These are phyloP conservation scores for Ornithoptera priamus DNA, from an alignment of 2,888 invertebrate species.

Conservation along the genomic window DNA sequence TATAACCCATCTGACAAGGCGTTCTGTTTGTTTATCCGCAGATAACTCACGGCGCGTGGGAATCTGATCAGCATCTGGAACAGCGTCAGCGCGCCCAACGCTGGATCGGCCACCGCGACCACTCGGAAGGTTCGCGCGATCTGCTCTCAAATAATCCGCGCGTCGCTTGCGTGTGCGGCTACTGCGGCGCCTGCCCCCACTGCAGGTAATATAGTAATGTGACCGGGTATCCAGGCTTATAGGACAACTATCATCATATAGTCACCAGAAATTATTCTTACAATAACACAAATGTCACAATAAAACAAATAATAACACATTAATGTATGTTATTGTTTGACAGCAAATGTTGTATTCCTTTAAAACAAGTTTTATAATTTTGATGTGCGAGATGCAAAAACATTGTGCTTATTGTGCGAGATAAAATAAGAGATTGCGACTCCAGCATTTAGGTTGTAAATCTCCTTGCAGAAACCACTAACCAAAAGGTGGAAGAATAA, in stretches of 20 bases:
- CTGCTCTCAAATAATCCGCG: constrained; percentile 63
- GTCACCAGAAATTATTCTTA: neutral
- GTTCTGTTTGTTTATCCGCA: constrained; percentile 33
- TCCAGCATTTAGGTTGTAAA: too few species aligned
- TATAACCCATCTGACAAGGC: neutral
- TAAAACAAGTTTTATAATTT: neutral
- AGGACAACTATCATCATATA: neutral
- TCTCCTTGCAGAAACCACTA: too few species aligned
- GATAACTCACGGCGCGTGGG: constrained; percentile 65
- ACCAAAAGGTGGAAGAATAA: too few species aligned
- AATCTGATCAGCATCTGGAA: constrained; percentile 42
- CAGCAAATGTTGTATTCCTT: neutral
- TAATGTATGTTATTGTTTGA: neutral
- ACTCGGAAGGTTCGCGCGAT: constrained; percentile 53
- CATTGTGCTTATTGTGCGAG: too few species aligned
- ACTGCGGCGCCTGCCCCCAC: constrained; percentile 56
- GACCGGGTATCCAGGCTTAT: neutral
- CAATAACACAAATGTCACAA: too few species aligned
- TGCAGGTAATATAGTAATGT: constrained; percentile 51
- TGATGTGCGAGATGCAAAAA: neutral
- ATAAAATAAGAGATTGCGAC: too few species aligned
- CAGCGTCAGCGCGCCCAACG: constrained; percentile 51
- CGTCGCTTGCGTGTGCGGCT: constrained; percentile 64
- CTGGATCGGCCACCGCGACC: constrained; percentile 49
- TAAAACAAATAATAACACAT: neutral